Percentiles rank a stretch among this genome's conserved stretches.
Conservation (phyloP, 2,888 invertebrate species). For the Orthosia cruda region DNA sequence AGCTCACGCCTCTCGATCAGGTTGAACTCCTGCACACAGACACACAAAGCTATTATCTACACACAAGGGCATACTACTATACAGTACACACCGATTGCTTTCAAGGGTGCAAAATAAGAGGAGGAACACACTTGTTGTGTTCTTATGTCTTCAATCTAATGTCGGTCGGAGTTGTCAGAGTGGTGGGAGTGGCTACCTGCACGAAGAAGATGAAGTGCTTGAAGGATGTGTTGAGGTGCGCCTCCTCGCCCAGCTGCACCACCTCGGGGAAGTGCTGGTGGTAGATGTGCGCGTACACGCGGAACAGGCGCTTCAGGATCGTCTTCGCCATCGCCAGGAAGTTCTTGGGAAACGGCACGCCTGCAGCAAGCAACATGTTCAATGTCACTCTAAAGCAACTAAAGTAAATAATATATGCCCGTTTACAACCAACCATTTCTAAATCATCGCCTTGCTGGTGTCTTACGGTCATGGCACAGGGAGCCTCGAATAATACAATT, state of each 20-base stretch:
- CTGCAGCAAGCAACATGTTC: constrained; percentile 80
- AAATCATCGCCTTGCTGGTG: no score
- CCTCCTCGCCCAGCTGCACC: constrained; percentile 99
- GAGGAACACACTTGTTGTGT: background rate
- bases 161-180: background rate
- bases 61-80: background rate
- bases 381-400: background rate
- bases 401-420: background rate
- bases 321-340: constrained; percentile 99
- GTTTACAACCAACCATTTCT: background rate
- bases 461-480: no score
- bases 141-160: no score
- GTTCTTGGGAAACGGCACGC: constrained; percentile 99
- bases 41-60: background rate
- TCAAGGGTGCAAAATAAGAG: background rate
- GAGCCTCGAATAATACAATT: no score
- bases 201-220: constrained; percentile 99
- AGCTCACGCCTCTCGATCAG: constrained; percentile 99
- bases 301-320: constrained; percentile 99
- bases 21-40: constrained; percentile 96
- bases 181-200: constrained; percentile 93
- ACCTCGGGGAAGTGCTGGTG: constrained; percentile 99
- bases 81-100: background rate
- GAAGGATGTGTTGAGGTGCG: constrained; percentile 99
- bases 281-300: constrained; percentile 99